A percentile compares a stretch with the other conserved stretches of the same genome.
Conservation (phyloP, 2,113 vertebrate species). For the Nannospalax galili region DNA sequence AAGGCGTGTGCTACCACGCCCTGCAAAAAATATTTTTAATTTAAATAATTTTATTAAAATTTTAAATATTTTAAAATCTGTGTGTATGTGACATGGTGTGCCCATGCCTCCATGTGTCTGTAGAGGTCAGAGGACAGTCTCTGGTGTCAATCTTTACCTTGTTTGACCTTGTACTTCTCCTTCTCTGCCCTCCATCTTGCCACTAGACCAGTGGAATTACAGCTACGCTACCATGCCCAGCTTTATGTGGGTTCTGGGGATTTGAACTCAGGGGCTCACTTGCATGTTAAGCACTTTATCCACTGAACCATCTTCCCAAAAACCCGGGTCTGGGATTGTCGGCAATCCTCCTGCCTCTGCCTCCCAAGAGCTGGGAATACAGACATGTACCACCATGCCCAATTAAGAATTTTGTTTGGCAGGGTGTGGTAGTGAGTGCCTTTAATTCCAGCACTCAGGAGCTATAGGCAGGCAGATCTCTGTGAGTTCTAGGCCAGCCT, state of each 20-base stretch:
- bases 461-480: not conserved
- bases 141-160: not conserved
- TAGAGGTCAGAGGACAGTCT: not conserved
- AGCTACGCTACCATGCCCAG: not conserved
- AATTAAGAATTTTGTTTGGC: not conserved
- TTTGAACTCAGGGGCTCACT: too few relatives aligned
- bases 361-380: not conserved
- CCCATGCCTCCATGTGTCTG: not conserved
- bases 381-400: not conserved
- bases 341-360: not conserved
- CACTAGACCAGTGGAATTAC: not conserved
- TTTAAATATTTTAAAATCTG: not conserved
- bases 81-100: not conserved
- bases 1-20: too few relatives aligned
- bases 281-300: not conserved
- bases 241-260: not conserved
- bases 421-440: fast-evolving
- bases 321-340: not conserved
- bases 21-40: too few relatives aligned
- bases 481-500: not conserved
- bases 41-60: too few relatives aligned
- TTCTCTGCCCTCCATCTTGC: not conserved
- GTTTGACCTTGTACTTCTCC: not conserved
- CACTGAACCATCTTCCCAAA: not conserved
- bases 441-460: not conserved